These are phyloP conservation scores for Aplidium turbinatum DNA, from an alignment of 23 tunicate species.

Conservation along the genomic window DNA sequence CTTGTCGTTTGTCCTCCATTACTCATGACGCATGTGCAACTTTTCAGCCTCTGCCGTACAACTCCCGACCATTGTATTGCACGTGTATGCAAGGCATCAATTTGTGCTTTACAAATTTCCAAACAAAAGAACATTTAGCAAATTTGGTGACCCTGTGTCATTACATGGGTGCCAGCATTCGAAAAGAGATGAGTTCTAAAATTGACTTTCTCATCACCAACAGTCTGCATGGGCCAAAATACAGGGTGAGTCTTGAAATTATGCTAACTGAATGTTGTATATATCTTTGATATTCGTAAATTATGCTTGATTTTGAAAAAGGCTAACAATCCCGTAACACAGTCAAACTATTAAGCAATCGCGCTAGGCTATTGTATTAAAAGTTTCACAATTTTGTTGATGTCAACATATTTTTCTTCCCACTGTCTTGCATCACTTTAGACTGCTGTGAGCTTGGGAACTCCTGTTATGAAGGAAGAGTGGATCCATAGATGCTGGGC, in stretches of 20 bases:
- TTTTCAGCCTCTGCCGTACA: conserved; percentile 84
- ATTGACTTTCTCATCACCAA: conserved; percentile 82
- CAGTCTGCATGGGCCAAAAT: conserved; percentile 77
- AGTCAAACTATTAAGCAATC: too few species aligned
- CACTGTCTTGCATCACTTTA: too few species aligned
- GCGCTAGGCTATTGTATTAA: too few species aligned
- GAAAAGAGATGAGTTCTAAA: conserved; percentile 84
- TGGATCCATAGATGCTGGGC: conserved; percentile 94
- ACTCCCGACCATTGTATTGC: conserved; percentile 78
- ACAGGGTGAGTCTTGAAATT: conserved; percentile 51
- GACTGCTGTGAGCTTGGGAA: conserved; percentile 92
- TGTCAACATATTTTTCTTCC: too few species aligned
- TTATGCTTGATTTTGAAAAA: too few species aligned
- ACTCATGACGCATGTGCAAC: too few species aligned
- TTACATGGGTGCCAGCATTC: conserved; percentile 92
- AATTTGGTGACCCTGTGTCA: conserved; percentile 82
- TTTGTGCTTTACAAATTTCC: conserved; percentile 85
- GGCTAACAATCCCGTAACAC: too few species aligned
- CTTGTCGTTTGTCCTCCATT: too few species aligned
- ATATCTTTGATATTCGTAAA: too few species aligned
- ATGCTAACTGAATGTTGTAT: too few species aligned
- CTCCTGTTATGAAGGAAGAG: conserved; percentile 83
- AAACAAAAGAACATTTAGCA: conserved; percentile 81
- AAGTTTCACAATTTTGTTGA: too few species aligned
- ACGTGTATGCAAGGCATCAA: conserved; percentile 84